phyloP scores from a whole-genome alignment of 2,797 vertebrate genomes.

The Austrolebias charrua region DNA sequence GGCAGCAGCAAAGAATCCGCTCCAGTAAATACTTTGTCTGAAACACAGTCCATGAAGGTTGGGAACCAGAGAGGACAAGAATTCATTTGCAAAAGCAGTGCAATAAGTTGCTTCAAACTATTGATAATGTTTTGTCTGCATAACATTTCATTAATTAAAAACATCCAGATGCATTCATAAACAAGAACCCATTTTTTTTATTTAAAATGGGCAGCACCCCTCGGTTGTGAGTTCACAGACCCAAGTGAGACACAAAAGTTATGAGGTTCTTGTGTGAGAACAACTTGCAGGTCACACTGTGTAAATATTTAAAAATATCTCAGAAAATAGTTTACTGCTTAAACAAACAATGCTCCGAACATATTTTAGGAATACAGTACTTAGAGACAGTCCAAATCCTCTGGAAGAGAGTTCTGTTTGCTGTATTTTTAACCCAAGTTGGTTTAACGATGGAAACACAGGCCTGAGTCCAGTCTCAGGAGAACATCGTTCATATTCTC shows the following conservation, averaged over 20 bases:
- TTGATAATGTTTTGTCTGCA: neutral
- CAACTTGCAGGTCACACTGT: neutral
- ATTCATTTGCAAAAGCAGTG: neutral
- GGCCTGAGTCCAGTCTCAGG: neutral
- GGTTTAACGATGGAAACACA: neutral
- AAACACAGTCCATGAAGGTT: slow-evolving; percentile 8
- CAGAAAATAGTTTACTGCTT: neutral
- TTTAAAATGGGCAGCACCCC: neutral
- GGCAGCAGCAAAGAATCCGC: slow-evolving; percentile 23
- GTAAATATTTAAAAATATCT: neutral
- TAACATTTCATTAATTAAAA: neutral
- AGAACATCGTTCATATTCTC: too few species aligned
- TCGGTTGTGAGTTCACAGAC: neutral
- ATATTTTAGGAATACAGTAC: neutral
- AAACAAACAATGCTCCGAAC: neutral
- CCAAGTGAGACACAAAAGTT: neutral
- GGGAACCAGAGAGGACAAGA: slow-evolving; percentile 5
- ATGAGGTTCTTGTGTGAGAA: neutral
- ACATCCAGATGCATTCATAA: too few species aligned
- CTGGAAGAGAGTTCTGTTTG: neutral
- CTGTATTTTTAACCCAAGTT: neutral
- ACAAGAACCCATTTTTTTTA: too few species aligned
- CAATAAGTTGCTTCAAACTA: neutral
- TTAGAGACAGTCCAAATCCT: neutral
- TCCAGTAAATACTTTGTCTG: slow-evolving; percentile 34